phyloP scores from a whole-genome alignment of 1,140 invertebrate genomes.

The Dryas iulia region DNA sequence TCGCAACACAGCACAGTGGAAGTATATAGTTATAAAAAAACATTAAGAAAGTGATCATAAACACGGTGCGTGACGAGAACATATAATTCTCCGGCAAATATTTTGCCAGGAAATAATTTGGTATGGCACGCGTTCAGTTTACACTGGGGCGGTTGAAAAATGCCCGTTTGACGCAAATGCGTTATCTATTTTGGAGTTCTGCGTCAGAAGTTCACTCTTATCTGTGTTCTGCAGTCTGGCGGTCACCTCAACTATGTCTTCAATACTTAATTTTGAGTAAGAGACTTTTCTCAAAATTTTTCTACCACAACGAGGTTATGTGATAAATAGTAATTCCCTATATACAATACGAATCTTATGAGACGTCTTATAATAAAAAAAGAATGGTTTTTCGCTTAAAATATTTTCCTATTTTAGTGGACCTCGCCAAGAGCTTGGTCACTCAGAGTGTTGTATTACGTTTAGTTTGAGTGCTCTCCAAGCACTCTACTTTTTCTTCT shows the following conservation, averaged over 20 bases:
- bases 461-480: not conserved
- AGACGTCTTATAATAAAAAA: not conserved
- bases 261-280: not conserved
- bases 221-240: conserved; percentile 68
- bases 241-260: conserved; percentile 46
- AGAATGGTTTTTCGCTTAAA: not conserved
- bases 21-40: conserved; percentile 25
- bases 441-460: not conserved
- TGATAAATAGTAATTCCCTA: no score
- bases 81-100: conserved; percentile 53
- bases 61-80: conserved; percentile 49
- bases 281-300: not conserved
- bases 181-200: conserved; percentile 78
- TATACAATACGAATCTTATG: no score
- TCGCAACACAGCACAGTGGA: conserved; percentile 15
- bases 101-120: conserved; percentile 71
- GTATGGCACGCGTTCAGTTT: conserved; percentile 68
- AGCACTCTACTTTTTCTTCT: conserved; percentile 19
- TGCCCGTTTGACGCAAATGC: conserved; percentile 77
- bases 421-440: not conserved
- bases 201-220: conserved; percentile 69
- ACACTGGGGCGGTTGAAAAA: conserved; percentile 72
- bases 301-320: no score
- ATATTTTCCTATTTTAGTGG: not conserved
- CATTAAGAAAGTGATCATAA: conserved; percentile 56